Evolutionary conservation across 1,140 invertebrate genomes (phyloP), one percentile per base, ranked within the genome.

Genomic region (Papilio polyxenes): DNA sequence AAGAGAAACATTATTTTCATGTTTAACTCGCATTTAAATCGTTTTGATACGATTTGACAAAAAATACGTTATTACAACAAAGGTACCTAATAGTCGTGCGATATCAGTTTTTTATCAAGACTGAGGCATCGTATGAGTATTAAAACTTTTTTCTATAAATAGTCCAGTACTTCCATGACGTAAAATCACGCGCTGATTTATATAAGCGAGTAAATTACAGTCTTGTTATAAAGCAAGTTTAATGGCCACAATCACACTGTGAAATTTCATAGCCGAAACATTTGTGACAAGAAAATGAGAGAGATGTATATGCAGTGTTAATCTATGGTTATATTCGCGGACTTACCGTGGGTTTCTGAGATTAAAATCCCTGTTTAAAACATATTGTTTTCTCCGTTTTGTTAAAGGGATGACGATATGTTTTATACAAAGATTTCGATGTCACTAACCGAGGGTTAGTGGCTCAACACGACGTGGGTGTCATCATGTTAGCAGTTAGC

Each of bases 391-490:
- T 31, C 23, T 31, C 23, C 23, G 23, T 31, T 31, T 31, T 31
- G 23, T 31, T 31, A 56, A 56, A 56, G 0, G 8, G 53, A 56
- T 51, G 53, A 8, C 0, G 17, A 56, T 17, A 56, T n/a, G 53
- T n/a, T 56, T 56, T 56, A n/a, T 56, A 5, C 5, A 56, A 17
- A 7, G 15, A 1, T 7, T n/a, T n/a, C 53, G 53, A 17, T 56
- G 17, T 15, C 20, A 23, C 3, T 7, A 17, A n/a, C 56, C 23
- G n/a, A 6, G 13, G 23, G 11, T 77, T 77, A 17, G 13, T 53
- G 20, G 75, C 44, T 10, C 75, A 51, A 31, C 20, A 13, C 75
- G 75, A 44, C 75, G 75, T 77, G 49, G 75, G 75, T 77, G 75
- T 77, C 75, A 15, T 49, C 75, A 20, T 15, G 23, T 31, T 31